phyloP scores from a whole-genome alignment of 2,888 invertebrate species.

The Leptothorax acervorum region DNA sequence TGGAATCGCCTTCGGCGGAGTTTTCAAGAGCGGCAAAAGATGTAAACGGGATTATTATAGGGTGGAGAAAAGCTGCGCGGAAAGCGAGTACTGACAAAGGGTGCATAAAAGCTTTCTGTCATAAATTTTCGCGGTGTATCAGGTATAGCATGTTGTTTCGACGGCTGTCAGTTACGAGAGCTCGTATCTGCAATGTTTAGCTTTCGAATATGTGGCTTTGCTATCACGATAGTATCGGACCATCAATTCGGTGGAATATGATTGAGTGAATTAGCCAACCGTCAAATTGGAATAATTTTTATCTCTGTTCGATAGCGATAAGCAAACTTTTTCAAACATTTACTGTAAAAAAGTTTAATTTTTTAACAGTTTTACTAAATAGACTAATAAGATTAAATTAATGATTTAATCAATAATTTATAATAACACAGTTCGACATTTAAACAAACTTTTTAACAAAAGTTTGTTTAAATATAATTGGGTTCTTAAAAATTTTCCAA shows the following conservation, averaged over 20 bases:
- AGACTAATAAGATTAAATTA: background rate
- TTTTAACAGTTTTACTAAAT: background rate
- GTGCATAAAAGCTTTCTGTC: conserved; percentile 62
- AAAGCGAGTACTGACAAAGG: conserved; percentile 60
- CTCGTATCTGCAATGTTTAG: conserved; percentile 48
- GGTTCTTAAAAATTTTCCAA: too few relatives aligned
- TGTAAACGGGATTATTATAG: conserved; percentile 27
- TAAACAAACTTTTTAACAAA: background rate
- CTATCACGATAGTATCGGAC: conserved; percentile 4
- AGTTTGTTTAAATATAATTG: background rate
- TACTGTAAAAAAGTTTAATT: background rate
- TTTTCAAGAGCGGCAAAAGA: conserved; percentile 26
- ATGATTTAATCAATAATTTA: background rate
- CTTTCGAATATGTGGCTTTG: conserved; percentile 13
- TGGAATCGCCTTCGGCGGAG: background rate
- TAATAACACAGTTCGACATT: background rate
- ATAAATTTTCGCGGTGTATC: conserved; percentile 61
- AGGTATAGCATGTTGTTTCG: conserved; percentile 42
- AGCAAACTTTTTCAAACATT: background rate
- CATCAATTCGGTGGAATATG: background rate
- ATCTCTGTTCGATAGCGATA: background rate
- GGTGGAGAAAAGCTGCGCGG: conserved; percentile 32
- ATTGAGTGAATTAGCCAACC: background rate
- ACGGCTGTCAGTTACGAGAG: conserved; percentile 54
- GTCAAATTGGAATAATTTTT: conserved; percentile 2